Conservation (phyloP, 2,888 invertebrate genomes). For the Papilio protenor region DNA sequence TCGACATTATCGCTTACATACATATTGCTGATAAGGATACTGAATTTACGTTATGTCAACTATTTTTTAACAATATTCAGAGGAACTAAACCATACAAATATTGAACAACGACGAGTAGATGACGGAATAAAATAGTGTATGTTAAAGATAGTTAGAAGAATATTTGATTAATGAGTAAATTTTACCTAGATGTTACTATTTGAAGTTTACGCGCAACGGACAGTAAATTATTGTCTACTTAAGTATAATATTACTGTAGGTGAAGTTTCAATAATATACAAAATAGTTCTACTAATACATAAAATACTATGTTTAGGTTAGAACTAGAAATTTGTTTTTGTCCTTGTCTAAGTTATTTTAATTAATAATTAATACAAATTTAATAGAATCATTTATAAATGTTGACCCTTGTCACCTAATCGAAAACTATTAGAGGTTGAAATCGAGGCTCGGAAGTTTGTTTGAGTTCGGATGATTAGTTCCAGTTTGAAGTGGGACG, state of each 20-base stretch:
- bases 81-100: background rate
- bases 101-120: background rate
- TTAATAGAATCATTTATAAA: slow-evolving; percentile 21
- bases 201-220: too few relatives aligned
- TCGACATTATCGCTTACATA: slow-evolving; percentile 29
- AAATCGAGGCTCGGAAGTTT: slow-evolving; percentile 33
- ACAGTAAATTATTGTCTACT: too few relatives aligned
- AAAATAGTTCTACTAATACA: too few relatives aligned
- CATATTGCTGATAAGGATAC: slow-evolving; percentile 18
- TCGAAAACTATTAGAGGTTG: slow-evolving; percentile 34
- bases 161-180: too few relatives aligned
- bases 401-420: slow-evolving; percentile 33
- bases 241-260: background rate
- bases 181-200: too few relatives aligned
- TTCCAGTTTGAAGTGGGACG: slow-evolving; percentile 33
- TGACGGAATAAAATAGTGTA: background rate
- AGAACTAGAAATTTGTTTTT: background rate
- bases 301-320: background rate
- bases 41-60: background rate
- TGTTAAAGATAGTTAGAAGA: too few relatives aligned
- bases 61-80: background rate
- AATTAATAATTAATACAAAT: slow-evolving; percentile 22
- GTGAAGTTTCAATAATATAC: background rate
- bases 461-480: slow-evolving; percentile 36
- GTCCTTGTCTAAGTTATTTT: background rate